Base-by-base conservation (phyloP, 2,113 vertebrate genomes). In the Leptosomus discolor region DNA sequence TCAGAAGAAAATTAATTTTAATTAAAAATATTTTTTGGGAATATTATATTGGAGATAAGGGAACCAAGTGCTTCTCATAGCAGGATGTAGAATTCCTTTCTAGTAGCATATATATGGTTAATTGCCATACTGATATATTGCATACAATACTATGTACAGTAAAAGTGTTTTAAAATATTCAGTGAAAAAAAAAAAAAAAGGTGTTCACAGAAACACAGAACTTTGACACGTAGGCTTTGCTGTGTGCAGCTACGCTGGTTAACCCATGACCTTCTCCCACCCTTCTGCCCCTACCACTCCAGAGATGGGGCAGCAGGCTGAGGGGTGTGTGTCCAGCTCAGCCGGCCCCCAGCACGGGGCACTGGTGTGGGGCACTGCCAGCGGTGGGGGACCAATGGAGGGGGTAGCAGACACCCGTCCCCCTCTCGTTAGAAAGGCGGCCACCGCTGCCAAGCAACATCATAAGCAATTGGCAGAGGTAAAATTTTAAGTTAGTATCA, bases 361-460 rank as follows among this genome's bases (percentile, higher is more conserved):
- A 1, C n/a, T 32, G 56, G 48, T 26, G 41, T 48, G 27, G 32
- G 58, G 15, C 15, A 2, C 45, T 63, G 48, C 39, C n/a, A 19
- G 36, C 41, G 4, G 0, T 5, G 7, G 9, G 54, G 10, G 30
- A 21, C 76, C 34, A 48, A 13, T 3, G 11, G 61, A 56, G 56
- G 41, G 32, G 36, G 19, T 11, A 12, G n/a, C 7, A 32, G 46
- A 48, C n/a, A 43, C 27, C 23, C 45, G 41, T 51, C 70, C 56
- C 41, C 32, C 43, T 50, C 7, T 11, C 2, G 0, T 53, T 81
- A 32, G 19, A 56, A 43, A 56, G 12, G 27, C 34, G 69, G 51
- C 53, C 27, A 13, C 26, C 1, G 1, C 41, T 57, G 50, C 48
- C 48, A 43, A 77, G 61, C 43, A 75, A 32, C 0, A 0, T 54